Conservation (phyloP, 2,888 invertebrate genomes). For the Chymomyza fuscimana region DNA sequence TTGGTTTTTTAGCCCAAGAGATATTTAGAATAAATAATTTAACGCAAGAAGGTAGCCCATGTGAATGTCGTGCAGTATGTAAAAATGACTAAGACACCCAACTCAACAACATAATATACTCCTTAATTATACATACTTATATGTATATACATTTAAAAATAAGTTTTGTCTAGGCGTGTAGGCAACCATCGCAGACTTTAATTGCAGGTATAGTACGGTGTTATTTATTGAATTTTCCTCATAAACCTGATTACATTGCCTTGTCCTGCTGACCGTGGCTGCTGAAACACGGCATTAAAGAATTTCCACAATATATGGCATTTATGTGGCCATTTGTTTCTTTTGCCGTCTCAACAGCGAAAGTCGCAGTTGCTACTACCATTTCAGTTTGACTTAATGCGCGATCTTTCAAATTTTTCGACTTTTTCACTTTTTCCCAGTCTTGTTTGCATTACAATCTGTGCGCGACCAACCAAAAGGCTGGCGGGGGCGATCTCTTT, state of each 20-base stretch:
- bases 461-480: not conserved
- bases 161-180: not conserved
- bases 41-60: no score
- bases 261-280: not conserved
- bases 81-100: no score
- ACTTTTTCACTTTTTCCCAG: not conserved
- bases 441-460: not conserved
- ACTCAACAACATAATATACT: no score
- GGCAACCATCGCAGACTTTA: not conserved
- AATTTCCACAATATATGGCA: not conserved
- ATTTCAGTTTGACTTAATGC: slow-evolving; percentile 65
- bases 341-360: slow-evolving; percentile 48
- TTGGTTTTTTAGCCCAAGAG: no score
- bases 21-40: no score
- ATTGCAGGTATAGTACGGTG: not conserved
- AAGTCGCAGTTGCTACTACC: slow-evolving; percentile 33
- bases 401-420: slow-evolving; percentile 49
- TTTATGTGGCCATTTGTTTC: slow-evolving; percentile 12
- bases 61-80: no score
- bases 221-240: not conserved
- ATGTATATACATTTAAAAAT: no score
- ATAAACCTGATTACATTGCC: not conserved
- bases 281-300: not conserved
- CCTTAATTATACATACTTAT: no score
- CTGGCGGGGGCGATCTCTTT: not conserved